phyloP scores from a whole-genome alignment of 2,888 invertebrate genomes.

The Scaptomyza flava region DNA sequence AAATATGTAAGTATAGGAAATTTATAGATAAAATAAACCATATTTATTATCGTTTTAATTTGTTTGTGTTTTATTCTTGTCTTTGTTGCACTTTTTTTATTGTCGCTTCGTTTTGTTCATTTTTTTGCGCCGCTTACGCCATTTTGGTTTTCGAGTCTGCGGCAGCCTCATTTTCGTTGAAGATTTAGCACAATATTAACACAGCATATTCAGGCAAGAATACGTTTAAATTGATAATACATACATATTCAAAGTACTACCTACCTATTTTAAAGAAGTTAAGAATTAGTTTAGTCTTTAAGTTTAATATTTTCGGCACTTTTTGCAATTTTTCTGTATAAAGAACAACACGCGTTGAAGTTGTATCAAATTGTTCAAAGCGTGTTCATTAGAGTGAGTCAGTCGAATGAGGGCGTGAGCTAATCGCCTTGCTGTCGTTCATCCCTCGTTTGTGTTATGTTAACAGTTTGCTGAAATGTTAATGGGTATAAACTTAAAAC shows the following conservation, averaged over 20 bases:
- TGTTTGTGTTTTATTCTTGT: background rate
- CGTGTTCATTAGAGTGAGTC: background rate
- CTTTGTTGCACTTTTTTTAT: slow-evolving; percentile 4
- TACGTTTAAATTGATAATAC: background rate
- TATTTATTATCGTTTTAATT: background rate
- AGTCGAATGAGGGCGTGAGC: background rate
- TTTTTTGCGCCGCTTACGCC: slow-evolving; percentile 61
- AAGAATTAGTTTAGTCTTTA: slow-evolving; percentile 21
- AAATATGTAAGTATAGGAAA: too few relatives aligned
- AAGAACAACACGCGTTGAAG: slow-evolving; percentile 39
- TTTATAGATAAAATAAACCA: background rate
- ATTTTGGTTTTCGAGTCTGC: slow-evolving; percentile 65
- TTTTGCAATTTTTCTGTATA: slow-evolving; percentile 41
- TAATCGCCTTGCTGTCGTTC: background rate
- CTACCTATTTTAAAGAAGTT: slow-evolving; percentile 36
- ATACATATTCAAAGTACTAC: background rate
- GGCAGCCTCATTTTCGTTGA: slow-evolving; percentile 6
- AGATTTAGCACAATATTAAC: background rate
- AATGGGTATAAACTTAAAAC: too few relatives aligned
- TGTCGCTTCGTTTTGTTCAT: slow-evolving; percentile 29
- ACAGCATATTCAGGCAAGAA: background rate
- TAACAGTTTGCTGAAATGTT: background rate
- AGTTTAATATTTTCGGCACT: slow-evolving; percentile 36
- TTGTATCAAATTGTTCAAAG: slow-evolving; percentile 26
- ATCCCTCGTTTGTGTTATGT: slow-evolving; percentile 1